Evolutionary conservation across 1,140 invertebrate species (phyloP).

Genomic region (Pseudachorutes palmiensis): DNA sequence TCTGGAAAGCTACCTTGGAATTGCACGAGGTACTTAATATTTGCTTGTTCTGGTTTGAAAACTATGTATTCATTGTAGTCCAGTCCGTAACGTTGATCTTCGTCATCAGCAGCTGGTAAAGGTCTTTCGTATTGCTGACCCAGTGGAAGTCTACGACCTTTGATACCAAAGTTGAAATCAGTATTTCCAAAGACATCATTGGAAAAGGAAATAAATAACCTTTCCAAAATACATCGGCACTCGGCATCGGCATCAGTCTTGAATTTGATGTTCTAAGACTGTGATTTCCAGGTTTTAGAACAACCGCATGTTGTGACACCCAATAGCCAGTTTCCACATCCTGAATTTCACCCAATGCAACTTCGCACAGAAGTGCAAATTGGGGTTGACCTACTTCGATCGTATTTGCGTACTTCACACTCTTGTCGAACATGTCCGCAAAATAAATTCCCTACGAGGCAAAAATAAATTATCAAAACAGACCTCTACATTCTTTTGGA

Average conservation of each 20-base stretch:
- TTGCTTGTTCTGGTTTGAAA: too few species aligned
- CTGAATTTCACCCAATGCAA: conserved; percentile 29
- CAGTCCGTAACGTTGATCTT: too few species aligned
- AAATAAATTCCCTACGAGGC: conserved; percentile 44
- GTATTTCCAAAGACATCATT: too few species aligned
- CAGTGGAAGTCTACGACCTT: too few species aligned
- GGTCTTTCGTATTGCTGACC: too few species aligned
- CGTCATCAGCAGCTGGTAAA: too few species aligned
- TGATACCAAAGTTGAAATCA: too few species aligned
- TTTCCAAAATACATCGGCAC: conserved; percentile 29
- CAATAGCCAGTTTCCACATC: conserved; percentile 7
- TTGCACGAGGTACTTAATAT: too few species aligned
- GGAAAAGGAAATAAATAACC: too few species aligned
- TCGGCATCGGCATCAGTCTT: conserved; percentile 24
- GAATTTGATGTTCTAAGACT: conserved; percentile 31
- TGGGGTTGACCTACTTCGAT: too few species aligned
- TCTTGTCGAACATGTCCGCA: conserved; percentile 45
- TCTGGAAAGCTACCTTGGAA: too few species aligned
- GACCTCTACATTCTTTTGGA: neutral
- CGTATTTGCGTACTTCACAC: conserved; percentile 27
- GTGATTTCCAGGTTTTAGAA: conserved; percentile 10
- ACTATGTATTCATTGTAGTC: too few species aligned
- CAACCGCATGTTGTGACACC: neutral
- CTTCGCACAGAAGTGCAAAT: conserved; percentile 33
- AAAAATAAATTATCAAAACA: neutral